Evolutionary conservation across 23 tunicate species (phyloP).

Genomic region (Trididemnum clinides): DNA sequence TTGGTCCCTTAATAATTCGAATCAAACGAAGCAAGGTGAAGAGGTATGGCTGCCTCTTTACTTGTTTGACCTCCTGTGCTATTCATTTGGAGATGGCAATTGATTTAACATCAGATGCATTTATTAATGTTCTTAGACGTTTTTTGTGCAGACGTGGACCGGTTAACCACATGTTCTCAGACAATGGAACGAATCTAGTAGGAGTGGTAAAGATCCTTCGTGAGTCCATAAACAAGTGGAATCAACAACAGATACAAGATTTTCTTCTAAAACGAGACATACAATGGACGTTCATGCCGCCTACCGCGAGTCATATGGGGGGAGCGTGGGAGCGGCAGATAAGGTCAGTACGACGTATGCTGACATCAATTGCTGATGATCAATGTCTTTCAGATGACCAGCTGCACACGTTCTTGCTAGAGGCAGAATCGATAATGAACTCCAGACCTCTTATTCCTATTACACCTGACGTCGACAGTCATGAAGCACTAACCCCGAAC

Average conservation of each 20-base stretch:
- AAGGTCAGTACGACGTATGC: not conserved
- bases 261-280: not conserved
- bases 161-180: not conserved
- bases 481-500: not conserved
- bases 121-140: not conserved
- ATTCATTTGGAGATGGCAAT: not conserved
- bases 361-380: not conserved
- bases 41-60: not conserved
- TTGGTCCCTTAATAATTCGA: not conserved
- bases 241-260: not conserved
- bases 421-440: not conserved
- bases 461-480: not conserved
- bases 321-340: not conserved
- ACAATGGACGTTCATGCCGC: not conserved
- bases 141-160: not conserved
- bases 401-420: not conserved
- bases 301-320: conserved; percentile 7
- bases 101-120: not conserved
- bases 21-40: not conserved
- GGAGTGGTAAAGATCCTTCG: not conserved
- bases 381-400: not conserved
- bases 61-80: not conserved
- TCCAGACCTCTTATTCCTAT: not conserved
- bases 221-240: not conserved
- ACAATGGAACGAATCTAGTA: not conserved